Conservation (phyloP, 2,888 invertebrate genomes). For the Callinectes sapidus region DNA sequence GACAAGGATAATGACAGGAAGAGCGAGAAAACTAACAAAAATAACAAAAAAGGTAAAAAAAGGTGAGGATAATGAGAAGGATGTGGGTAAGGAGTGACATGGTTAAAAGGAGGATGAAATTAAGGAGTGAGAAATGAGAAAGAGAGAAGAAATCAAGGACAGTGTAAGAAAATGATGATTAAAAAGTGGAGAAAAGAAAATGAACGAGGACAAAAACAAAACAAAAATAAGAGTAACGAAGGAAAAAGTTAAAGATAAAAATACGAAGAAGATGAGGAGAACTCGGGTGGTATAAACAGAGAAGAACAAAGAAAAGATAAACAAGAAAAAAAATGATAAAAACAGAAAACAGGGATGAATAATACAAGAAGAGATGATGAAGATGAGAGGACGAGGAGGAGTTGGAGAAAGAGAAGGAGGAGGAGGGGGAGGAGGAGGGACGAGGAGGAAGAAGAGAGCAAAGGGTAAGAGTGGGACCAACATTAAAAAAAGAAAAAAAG, state of each 20-base stretch:
- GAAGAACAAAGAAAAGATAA: not conserved
- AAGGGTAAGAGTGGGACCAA: not conserved
- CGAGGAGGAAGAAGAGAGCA: not conserved
- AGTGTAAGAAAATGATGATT: not conserved
- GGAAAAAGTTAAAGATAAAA: not conserved
- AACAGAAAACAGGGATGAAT: not conserved
- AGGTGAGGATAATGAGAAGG: not conserved
- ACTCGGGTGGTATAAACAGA: not conserved
- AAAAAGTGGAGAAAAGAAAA: not conserved
- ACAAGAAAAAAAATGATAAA: not conserved
- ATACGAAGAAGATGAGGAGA: not conserved
- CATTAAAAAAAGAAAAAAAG: too few species aligned
- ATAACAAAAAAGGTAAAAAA: not conserved
- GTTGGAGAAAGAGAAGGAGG: not conserved
- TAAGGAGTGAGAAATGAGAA: not conserved
- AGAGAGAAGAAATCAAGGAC: not conserved
- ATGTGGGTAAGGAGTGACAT: not conserved
- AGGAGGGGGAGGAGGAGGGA: not conserved
- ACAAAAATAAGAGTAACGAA: not conserved
- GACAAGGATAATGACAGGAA: not conserved
- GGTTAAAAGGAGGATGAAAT: not conserved
- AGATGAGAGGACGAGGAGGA: not conserved
- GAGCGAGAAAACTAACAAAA: not conserved
- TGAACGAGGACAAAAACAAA: not conserved
- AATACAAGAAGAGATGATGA: not conserved